Conservation (phyloP, 2,888 invertebrate genomes). For the Stenchaetothrips biformis region DNA sequence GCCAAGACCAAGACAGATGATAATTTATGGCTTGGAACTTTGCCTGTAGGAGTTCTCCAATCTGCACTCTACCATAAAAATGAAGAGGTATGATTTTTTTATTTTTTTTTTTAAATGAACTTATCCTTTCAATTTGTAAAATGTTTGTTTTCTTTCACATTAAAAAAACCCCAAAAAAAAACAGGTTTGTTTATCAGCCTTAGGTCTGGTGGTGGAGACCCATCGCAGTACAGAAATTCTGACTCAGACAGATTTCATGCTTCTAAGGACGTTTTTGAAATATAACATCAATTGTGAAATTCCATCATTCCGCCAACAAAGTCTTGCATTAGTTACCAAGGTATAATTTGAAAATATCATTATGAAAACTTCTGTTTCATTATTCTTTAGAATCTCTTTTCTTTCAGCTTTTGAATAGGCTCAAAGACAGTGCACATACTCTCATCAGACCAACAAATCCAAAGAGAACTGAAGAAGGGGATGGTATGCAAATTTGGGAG, state of each 20-base stretch:
- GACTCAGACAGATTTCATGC: conserved; percentile 55
- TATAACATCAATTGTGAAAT: conserved; percentile 66
- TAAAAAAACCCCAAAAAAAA: not conserved
- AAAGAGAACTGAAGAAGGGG: not conserved
- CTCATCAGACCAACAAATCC: conserved; percentile 32
- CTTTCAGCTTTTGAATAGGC: conserved; percentile 48
- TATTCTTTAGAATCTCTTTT: conserved; percentile 30
- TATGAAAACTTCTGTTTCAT: conserved; percentile 32
- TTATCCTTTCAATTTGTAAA: not conserved
- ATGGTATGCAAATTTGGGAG: conserved; percentile 25
- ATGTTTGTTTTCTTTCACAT: conserved; percentile 16
- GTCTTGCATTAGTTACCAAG: conserved; percentile 66
- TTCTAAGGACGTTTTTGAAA: conserved; percentile 58
- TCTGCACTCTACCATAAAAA: conserved; percentile 54
- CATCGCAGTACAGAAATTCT: conserved; percentile 67
- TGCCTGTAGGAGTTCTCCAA: conserved; percentile 51
- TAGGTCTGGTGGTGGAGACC: conserved; percentile 67
- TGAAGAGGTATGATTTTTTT: conserved; percentile 52
- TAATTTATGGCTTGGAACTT: conserved; percentile 53
- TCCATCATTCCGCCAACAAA: conserved; percentile 63
- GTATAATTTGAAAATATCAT: conserved; percentile 44
- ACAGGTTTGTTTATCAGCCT: conserved; percentile 62
- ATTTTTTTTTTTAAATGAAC: conserved; percentile 28
- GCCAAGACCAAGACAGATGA: conserved; percentile 37
- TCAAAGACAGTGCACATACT: conserved; percentile 48